These are phyloP conservation scores for Cyphomyrmex costatus DNA, from an alignment of 1,140 invertebrate species.

Conservation along the genomic window DNA sequence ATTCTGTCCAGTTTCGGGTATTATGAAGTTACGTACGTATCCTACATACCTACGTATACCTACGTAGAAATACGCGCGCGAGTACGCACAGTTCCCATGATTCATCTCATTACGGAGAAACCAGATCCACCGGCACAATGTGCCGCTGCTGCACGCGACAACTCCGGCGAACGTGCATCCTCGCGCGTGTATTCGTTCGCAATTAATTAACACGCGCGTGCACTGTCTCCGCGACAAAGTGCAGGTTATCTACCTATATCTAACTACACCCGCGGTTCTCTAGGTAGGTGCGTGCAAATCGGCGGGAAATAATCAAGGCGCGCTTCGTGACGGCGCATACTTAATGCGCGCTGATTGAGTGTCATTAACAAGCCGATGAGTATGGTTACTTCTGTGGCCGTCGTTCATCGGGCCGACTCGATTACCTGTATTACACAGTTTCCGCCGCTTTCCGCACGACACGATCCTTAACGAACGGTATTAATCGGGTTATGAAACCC, in stretches of 20 bases:
- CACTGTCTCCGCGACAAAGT: constrained; percentile 50
- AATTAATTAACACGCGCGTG: constrained; percentile 69
- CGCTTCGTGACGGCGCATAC: constrained; percentile 53
- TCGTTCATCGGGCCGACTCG: constrained; percentile 35
- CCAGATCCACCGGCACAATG: constrained; percentile 60
- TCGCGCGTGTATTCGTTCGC: constrained; percentile 33
- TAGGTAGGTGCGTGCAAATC: constrained; percentile 60
- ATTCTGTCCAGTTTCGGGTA: constrained; percentile 57
- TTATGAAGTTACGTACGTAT: constrained; percentile 39
- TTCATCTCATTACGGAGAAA: constrained; percentile 57
- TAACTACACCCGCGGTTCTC: background rate
- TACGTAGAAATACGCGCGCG: constrained; percentile 46
- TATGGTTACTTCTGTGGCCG: constrained; percentile 31
- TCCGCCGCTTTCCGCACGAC: constrained; percentile 55
- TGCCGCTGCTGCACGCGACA: constrained; percentile 65
- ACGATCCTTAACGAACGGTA: constrained; percentile 27
- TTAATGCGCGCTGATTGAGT: constrained; percentile 53
- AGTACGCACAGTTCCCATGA: constrained; percentile 55
- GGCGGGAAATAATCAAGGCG: constrained; percentile 65
- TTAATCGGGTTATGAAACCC: constrained; percentile 50
- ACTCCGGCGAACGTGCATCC: constrained; percentile 58
- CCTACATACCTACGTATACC: constrained; percentile 9
- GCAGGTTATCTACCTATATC: constrained; percentile 7
- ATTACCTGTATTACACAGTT: constrained; percentile 45
- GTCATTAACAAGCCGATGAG: constrained; percentile 55